Base-by-base conservation (phyloP, 2,113 vertebrate genomes). In the Colaptes auratus region DNA sequence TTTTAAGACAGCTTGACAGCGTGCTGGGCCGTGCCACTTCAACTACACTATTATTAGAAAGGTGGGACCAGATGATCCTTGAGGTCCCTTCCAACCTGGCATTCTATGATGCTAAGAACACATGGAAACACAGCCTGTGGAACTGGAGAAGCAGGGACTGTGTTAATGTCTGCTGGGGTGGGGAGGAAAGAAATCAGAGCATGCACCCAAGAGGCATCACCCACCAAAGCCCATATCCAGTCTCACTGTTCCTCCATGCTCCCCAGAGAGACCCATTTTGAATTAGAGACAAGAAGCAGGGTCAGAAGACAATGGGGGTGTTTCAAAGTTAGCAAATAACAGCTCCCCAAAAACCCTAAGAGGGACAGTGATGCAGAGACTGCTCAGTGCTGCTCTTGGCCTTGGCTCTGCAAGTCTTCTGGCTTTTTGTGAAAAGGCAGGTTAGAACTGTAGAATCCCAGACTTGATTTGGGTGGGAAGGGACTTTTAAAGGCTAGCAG, bases 101-200 rank as follows among this genome's bases (percentile, higher is more conserved):
- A 44, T 44, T 44, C 42, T 44, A 6, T 44, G 42, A 44, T 44
- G 42, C 42, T 16, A 44, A 16, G 42, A 39, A 17, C n/a, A 0
- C 7, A 1, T 1, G 36, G 56, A 56, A n/a, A 33, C 2, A 5
- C 3, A 0, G n/a, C 2, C 12, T 35, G n/a, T 0, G 2, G 18
- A 9, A 4, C 1, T 27, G 4, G 23, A 16, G 35, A 1, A 36
- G 30, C 52, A 18, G 61, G 30, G 50, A 9, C 30, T 7, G 55
- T 1, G n/a, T 3, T 55, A 33, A 10, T 7, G 46, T 8, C 21
- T 75, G 48, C 91, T 69, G 56, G 1, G 1, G 3, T 15, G 15
- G 15, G 16, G 24, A 23, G 27, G 52, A 42, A 12, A 10, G 27
- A 5, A 78, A 72, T 48, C 81, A 69, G 77, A 78, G 61, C 65